Evolutionary conservation across 2,113 vertebrate genomes (phyloP), one percentile per base, ranked within the genome.

Genomic region (Seriola quinqueradiata): DNA sequence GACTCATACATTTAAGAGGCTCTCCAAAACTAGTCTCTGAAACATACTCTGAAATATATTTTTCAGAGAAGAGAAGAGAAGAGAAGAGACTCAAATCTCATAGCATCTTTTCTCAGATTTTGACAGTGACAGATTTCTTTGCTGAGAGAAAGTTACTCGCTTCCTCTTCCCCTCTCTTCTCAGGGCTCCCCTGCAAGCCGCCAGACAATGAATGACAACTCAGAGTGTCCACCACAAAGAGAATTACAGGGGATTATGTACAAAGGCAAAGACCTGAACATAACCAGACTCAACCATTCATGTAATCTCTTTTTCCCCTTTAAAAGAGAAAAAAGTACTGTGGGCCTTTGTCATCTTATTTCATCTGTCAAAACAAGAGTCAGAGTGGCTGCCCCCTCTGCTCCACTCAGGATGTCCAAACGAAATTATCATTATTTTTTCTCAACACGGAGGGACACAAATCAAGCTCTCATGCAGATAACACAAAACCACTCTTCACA

Each of bases 211-310:
- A 70, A 46, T 76, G 87, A 89, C 90, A 91, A 85, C 79, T 70
- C 82, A 91, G 68, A 82, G 79, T 21, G 60, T 87, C 83, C 59
- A 70, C 50, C 85, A 92, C 88, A 91, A 91, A 91, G 91, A 90
- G 91, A 92, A 93, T 92, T 89, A 93, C 86, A 84, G 72, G 23
- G 84, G 92, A 94, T 95, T 94, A 94, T 80, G 77, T 70, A 70
- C 57, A 85, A 88, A 88, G 70, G 90, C 85, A 81, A 74, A 75
- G 86, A 88, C 87, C 79, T 87, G 69, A 87, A 77, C 81, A 77
- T 65, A 84, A 63, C 69, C 82, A 86, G 65, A 89, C 70, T 82
- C 90, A 88, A 50, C 70, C 89, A 84, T 89, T 92, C 90, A 81
- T 92, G 88, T 92, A 90, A 93, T 93, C 92, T 91, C 75, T 44